Percentiles rank a stretch among this genome's conserved stretches.
Conservation (phyloP, 2,113 vertebrate genomes). For the Gallinago jamesoni region DNA sequence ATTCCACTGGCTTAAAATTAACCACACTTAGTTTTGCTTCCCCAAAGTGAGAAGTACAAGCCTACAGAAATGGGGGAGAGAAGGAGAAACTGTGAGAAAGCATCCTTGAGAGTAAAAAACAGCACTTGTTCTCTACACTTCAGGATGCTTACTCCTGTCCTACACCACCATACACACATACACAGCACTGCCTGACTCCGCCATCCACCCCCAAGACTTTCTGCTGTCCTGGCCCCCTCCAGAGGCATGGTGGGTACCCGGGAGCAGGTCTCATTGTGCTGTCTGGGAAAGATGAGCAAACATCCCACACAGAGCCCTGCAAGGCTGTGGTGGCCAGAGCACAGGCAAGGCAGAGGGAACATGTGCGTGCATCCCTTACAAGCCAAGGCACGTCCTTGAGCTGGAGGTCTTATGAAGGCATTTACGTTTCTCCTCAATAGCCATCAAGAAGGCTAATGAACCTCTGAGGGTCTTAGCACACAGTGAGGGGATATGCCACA, state of each 20-base stretch:
- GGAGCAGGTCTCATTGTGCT: rapidly evolving
- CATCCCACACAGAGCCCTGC: rapidly evolving
- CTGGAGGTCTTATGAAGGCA: not conserved
- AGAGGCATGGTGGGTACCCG: rapidly evolving
- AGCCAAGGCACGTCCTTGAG: not conserved
- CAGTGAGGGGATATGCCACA: not conserved
- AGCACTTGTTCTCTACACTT: not conserved
- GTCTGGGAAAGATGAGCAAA: not conserved
- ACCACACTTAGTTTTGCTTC: not conserved
- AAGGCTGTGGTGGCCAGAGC: rapidly evolving
- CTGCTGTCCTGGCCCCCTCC: not conserved
- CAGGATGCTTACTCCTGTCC: rapidly evolving
- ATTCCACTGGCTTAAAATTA: slow-evolving; percentile 49
- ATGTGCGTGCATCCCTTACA: rapidly evolving
- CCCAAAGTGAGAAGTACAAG: not conserved
- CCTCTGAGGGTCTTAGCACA: not conserved
- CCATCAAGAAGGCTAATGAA: rapidly evolving
- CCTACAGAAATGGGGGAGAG: not conserved
- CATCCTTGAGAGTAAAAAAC: not conserved
- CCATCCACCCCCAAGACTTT: rapidly evolving
- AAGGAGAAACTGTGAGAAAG: not conserved
- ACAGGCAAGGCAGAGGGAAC: rapidly evolving
- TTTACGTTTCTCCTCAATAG: not conserved
- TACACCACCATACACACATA: no score
- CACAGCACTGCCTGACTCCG: not conserved